Evolutionary conservation across 1,140 invertebrate genomes (phyloP).

Genomic region (Yoshiicerus persimilis): DNA sequence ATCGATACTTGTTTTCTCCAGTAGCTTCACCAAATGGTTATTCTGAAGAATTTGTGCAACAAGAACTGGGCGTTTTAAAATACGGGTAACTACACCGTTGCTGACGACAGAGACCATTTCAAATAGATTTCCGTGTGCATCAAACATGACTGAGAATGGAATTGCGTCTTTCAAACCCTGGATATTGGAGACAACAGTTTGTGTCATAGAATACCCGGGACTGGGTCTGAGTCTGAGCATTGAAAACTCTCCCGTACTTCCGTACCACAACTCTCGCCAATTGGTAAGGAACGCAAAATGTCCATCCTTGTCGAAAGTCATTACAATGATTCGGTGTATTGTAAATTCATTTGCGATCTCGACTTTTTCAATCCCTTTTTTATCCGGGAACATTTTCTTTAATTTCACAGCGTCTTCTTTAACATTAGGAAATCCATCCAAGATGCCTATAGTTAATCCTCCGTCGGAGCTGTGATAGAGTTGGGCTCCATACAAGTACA

Average conservation of each 20-base stretch:
- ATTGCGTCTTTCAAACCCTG: background rate
- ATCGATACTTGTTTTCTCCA: background rate
- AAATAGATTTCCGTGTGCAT: background rate
- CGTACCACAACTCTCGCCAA: background rate
- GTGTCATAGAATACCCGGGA: background rate
- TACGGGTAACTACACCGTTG: background rate
- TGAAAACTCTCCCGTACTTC: background rate
- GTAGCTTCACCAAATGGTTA: background rate
- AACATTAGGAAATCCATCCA: background rate
- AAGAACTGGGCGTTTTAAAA: background rate
- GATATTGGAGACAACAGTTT: background rate
- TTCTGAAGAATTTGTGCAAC: background rate
- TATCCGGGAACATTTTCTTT: too few relatives aligned
- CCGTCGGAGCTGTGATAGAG: conserved; percentile 15
- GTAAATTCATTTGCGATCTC: background rate
- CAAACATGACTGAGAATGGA: conserved; percentile 25
- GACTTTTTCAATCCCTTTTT: too few relatives aligned
- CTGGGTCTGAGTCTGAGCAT: background rate
- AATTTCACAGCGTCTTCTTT: too few relatives aligned
- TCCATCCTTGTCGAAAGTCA: background rate
- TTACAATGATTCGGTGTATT: background rate
- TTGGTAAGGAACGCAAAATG: conserved; percentile 23
- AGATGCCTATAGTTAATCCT: background rate
- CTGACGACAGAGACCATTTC: background rate
- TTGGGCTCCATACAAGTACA: conserved; percentile 11